Percentiles rank a stretch among this genome's conserved stretches.
Evolutionary conservation across 2,797 vertebrate species (phyloP).

Genomic region (Echeneis naucrates): DNA sequence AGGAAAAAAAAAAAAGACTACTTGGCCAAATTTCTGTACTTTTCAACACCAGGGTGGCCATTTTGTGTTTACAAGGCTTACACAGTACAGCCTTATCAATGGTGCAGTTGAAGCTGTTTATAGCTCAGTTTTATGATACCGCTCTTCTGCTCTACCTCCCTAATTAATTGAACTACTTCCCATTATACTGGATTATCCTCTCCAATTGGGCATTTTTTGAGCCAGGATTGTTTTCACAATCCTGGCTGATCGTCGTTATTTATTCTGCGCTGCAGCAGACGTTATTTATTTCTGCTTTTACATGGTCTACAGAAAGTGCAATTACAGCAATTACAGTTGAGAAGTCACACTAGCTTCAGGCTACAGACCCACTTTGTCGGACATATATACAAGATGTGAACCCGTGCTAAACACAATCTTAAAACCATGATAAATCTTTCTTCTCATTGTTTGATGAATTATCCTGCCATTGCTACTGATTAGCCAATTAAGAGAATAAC

Average conservation of each 20-base stretch:
- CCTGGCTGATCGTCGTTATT: constrained; percentile 57
- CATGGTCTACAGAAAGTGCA: constrained; percentile 71
- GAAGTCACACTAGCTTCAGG: constrained; percentile 62
- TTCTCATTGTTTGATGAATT: constrained; percentile 67
- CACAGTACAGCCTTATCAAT: constrained; percentile 55
- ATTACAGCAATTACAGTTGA: constrained; percentile 73
- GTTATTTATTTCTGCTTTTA: constrained; percentile 73
- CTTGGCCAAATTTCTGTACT: constrained; percentile 43
- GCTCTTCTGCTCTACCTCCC: constrained; percentile 61
- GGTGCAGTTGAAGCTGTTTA: constrained; percentile 63
- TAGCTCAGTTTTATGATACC: constrained; percentile 68
- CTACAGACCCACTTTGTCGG: constrained; percentile 51
- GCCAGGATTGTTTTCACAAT: constrained; percentile 64
- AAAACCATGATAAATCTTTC: constrained; percentile 54
- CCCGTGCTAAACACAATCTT: constrained; percentile 38
- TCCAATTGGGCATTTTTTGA: constrained; percentile 64
- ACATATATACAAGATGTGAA: constrained; percentile 57
- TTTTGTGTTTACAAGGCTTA: constrained; percentile 64
- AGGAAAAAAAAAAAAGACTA: constrained; percentile 43
- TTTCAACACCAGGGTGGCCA: constrained; percentile 66
- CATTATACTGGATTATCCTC: constrained; percentile 69
- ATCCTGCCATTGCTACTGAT: constrained; percentile 64
- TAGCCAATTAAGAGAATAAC: constrained; percentile 72
- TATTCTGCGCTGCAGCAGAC: constrained; percentile 62
- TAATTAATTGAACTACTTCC: constrained; percentile 78